Evolutionary conservation across 2,888 invertebrate genomes (phyloP), one percentile per base, ranked within the genome.

Genomic region (Acleris sparsana): DNA sequence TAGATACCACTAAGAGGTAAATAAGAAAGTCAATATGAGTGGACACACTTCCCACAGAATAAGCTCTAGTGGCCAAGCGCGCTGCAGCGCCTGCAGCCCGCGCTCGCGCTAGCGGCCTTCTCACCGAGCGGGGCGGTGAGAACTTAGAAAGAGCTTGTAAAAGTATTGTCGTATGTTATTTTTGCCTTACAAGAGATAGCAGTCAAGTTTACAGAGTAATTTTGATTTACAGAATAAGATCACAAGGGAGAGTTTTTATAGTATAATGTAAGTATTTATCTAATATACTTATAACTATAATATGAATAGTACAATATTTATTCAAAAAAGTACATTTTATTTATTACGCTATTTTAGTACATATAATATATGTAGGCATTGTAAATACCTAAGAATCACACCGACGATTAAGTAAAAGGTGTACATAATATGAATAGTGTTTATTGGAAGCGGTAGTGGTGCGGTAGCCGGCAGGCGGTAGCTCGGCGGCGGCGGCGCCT

Each of bases 111-210:
- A n/a, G n/a, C 16, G n/a, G 44, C 6, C n/a, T 6, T n/a, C 1
- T n/a, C n/a, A n/a, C n/a, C 72, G 73, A 75, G 70, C 71, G 72
- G 74, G 72, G 74, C 62, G 70, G 71, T 77, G 73, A 77, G 72
- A 71, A 76, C 63, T 78, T 76, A 73, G 77, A 77, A 80, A 79
- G 76, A 76, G 76, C 73, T 78, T 81, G 80, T 71, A 83, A 83
- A 83, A 85, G 82, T 87, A 87, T 87, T 87, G 85, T 86, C 86
- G 76, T 80, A 83, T 68, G 72, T 82, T 80, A 76, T 77, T 77
- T 69, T 77, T 77, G 80, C 72, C 77, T 80, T 80, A 84, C 78
- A 75, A 79, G 76, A 81, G 76, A 78, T 75, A 80, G 76, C 83
- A 85, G 80, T 83, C 80, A 73, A 81, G 75, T 76, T 78, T 75